These are phyloP conservation scores for Balanococcus diminutus DNA, from an alignment of 2,888 invertebrate genomes.

Conservation along the genomic window DNA sequence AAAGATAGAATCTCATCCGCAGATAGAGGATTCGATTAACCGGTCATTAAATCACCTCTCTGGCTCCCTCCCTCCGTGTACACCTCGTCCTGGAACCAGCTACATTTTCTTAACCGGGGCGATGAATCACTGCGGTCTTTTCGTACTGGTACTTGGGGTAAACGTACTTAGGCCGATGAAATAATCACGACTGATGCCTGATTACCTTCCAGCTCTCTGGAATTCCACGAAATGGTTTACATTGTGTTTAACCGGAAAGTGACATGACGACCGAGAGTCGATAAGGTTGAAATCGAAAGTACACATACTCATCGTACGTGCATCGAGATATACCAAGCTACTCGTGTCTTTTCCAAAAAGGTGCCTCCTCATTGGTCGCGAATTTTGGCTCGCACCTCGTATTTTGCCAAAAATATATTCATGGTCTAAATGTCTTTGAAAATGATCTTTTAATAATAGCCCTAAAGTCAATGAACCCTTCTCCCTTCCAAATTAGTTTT, in stretches of 20 bases:
- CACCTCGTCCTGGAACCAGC: background rate
- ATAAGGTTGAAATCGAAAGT: background rate
- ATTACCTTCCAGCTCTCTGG: background rate
- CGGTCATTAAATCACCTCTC: background rate
- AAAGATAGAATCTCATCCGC: background rate
- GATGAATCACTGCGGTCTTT: background rate
- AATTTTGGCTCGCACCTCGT: background rate
- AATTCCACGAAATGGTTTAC: background rate
- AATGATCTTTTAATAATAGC: slow-evolving; percentile 32
- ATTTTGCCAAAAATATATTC: slow-evolving; percentile 20
- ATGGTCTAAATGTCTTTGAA: background rate
- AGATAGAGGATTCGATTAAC: background rate
- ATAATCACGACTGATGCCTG: no score
- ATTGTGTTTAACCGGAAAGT: background rate
- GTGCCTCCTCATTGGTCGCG: background rate
- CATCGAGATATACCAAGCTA: background rate
- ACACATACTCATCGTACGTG: no score
- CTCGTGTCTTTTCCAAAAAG: background rate
- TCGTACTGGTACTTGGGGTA: no score
- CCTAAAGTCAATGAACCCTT: background rate
- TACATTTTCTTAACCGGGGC: background rate
- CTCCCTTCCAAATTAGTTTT: background rate
- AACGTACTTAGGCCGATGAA: background rate
- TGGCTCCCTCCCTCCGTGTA: no score
- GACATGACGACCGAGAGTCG: background rate